Evolutionary conservation across 2,888 invertebrate species (phyloP).

Genomic region (Ennomos erosarius): DNA sequence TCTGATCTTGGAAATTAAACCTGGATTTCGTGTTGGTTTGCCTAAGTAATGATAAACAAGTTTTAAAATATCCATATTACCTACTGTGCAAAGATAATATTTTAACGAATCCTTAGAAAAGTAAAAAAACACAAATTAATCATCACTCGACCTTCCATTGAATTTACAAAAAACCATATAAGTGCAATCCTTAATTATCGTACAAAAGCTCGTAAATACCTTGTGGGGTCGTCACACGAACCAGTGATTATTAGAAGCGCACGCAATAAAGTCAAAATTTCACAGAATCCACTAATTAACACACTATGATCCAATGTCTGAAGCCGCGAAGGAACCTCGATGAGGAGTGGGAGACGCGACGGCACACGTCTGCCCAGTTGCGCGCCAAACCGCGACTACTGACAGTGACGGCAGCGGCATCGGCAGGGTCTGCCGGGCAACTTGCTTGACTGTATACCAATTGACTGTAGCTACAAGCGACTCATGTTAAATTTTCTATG

Average conservation of each 20-base stretch:
- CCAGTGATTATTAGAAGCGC: constrained; percentile 46
- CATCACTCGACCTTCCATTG: constrained; percentile 20
- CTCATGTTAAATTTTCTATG: constrained; percentile 18
- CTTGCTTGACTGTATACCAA: constrained; percentile 19
- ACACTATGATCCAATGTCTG: constrained; percentile 51
- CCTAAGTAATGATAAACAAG: too few species aligned
- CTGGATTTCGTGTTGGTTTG: too few species aligned
- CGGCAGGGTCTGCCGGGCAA: constrained; percentile 37
- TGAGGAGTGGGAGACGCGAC: constrained; percentile 13
- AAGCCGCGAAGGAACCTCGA: constrained; percentile 32
- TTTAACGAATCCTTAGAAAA: constrained; percentile 1
- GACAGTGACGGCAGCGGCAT: constrained; percentile 33
- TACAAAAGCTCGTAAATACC: constrained; percentile 49
- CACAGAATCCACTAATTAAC: constrained; percentile 52
- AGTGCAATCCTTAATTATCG: constrained; percentile 24
- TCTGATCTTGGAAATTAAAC: too few species aligned
- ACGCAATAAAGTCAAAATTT: constrained; percentile 53
- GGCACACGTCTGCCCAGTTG: constrained; percentile 50
- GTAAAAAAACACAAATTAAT: constrained; percentile 12
- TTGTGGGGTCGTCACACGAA: constrained; percentile 48
- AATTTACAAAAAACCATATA: constrained; percentile 29
- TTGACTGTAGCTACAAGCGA: constrained; percentile 14
- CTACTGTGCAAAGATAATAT: not conserved
- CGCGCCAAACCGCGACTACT: constrained; percentile 77
- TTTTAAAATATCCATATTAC: too few species aligned